phyloP scores from a whole-genome alignment of 53 echinoderm and acorn worm species.

The Henricia sp. region DNA sequence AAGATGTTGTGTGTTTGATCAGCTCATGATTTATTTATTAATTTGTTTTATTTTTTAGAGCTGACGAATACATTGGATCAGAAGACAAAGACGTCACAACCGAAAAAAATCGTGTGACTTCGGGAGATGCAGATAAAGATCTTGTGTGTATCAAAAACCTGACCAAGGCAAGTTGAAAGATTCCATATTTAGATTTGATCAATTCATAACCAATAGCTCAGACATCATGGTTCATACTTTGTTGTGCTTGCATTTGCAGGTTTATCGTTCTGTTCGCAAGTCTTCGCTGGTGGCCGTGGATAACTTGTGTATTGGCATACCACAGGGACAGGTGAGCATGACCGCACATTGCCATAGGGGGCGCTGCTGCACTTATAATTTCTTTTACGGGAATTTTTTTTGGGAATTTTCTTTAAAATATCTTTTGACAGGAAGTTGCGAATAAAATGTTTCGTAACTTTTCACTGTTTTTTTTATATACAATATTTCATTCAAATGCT shows the following conservation, averaged over 20 bases:
- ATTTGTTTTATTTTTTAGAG: neutral
- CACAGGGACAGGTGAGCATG: slow-evolving; percentile 84
- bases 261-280: slow-evolving; percentile 74
- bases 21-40: neutral
- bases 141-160: slow-evolving; percentile 82
- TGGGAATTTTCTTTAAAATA: too few species aligned
- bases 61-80: slow-evolving; percentile 52
- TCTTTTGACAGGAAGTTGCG: too few species aligned
- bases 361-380: too few species aligned
- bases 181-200: too few species aligned
- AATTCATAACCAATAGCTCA: too few species aligned
- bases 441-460: too few species aligned
- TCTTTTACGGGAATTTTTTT: too few species aligned
- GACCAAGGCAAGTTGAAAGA: slow-evolving; percentile 87
- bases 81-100: slow-evolving; percentile 87
- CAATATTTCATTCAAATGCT: too few species aligned
- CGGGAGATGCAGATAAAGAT: slow-evolving; percentile 74
- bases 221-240: neutral
- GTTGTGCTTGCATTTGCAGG: slow-evolving; percentile 41
- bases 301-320: slow-evolving; percentile 79
- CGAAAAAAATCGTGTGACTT: slow-evolving; percentile 79
- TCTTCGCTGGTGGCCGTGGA: slow-evolving; percentile 83
- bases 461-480: too few species aligned
- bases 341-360: too few species aligned
- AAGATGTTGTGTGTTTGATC: neutral